Evolutionary conservation across 2,113 vertebrate species (phyloP).

Genomic region (Naja naja): DNA sequence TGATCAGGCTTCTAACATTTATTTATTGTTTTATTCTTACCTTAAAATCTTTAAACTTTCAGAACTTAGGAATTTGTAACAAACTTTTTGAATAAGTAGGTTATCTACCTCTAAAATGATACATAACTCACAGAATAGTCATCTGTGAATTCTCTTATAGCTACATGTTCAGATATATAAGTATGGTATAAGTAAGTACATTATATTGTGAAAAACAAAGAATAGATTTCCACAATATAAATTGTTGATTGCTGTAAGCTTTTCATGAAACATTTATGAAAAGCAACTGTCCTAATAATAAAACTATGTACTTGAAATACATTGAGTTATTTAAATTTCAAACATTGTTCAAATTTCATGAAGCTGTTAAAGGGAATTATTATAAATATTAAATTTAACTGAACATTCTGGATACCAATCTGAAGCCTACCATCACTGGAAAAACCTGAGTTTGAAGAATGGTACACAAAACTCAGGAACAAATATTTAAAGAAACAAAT

Average conservation of each 20-base stretch:
- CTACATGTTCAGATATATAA: background rate
- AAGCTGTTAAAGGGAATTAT: background rate
- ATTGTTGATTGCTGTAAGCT: background rate
- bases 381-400: background rate
- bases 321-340: background rate
- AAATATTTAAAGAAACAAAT: background rate
- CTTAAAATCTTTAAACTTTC: background rate
- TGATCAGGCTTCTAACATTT: background rate
- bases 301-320: background rate
- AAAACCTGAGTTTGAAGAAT: background rate
- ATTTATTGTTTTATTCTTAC: too few species aligned
- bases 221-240: background rate
- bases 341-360: background rate
- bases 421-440: background rate
- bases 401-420: background rate
- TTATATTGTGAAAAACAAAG: background rate
- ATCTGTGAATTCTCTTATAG: background rate
- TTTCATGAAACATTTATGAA: background rate
- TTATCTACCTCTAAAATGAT: background rate
- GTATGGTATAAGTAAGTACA: background rate
- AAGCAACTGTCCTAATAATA: background rate
- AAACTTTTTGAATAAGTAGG: background rate
- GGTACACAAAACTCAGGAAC: background rate
- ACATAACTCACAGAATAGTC: background rate
- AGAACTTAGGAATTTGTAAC: background rate